Evolutionary conservation across 2,797 vertebrate genomes (phyloP).

Genomic region (Morus bassanus): DNA sequence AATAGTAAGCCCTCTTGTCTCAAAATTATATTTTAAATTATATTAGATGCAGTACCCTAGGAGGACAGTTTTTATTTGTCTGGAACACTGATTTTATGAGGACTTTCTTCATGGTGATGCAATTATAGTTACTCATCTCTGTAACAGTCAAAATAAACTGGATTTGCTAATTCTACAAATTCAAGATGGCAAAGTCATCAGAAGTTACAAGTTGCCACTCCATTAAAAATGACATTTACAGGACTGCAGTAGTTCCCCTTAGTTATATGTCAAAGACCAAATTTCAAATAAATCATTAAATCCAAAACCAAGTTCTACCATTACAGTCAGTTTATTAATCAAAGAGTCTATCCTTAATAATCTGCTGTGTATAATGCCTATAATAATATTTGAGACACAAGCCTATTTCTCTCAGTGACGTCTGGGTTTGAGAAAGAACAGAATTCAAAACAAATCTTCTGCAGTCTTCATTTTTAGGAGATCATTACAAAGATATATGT

Average conservation of each 20-base stretch:
- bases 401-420: background rate
- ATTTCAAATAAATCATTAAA: background rate
- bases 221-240: background rate
- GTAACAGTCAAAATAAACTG: background rate
- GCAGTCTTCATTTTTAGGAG: background rate
- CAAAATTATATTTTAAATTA: background rate
- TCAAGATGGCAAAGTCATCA: background rate
- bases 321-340: background rate
- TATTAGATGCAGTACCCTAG: background rate
- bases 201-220: background rate
- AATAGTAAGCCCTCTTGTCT: background rate
- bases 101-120: background rate
- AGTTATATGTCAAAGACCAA: background rate
- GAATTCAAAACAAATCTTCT: background rate
- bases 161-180: background rate
- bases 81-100: background rate
- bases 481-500: background rate
- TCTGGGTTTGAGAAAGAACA: background rate
- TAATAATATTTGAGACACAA: background rate
- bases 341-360: background rate
- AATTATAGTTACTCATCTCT: background rate
- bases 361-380: background rate
- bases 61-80: background rate
- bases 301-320: background rate
- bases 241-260: background rate